Evolutionary conservation across 2,888 invertebrate species (phyloP).

Genomic region (Trichogramma evanescens): DNA sequence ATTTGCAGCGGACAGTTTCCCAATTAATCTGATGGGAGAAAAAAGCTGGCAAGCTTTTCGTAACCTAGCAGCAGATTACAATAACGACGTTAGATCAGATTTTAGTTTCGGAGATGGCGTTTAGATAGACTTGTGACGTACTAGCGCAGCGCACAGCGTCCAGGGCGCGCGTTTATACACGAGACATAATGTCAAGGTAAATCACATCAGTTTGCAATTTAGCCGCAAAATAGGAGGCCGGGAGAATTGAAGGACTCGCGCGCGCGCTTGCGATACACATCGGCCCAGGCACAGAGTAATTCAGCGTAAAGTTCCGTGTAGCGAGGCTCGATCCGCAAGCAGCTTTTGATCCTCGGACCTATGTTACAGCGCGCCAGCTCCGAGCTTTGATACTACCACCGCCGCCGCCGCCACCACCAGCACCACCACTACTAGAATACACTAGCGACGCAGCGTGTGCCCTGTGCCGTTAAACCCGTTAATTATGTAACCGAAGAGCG

Average conservation of each 20-base stretch:
- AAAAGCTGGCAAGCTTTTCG: no score
- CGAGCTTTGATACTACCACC: background rate
- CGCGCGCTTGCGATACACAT: background rate
- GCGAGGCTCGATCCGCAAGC: background rate
- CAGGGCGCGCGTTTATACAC: no score
- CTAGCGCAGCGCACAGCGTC: no score
- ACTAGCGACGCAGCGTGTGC: no score
- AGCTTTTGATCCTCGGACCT: background rate
- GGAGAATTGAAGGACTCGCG: conserved; percentile 9
- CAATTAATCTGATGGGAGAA: no score
- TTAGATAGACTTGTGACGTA: no score
- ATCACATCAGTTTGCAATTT: conserved; percentile 13
- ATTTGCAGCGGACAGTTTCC: no score
- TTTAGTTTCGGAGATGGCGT: no score
- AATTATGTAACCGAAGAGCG: conserved; percentile 4
- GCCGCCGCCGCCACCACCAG: no score
- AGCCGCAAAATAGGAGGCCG: conserved; percentile 3
- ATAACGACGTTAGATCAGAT: no score
- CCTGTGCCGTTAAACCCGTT: conserved; percentile 7
- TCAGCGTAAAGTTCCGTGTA: background rate
- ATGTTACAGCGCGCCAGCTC: background rate
- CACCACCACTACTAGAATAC: no score
- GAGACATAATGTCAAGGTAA: background rate
- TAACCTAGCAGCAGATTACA: no score
- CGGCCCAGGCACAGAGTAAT: background rate